Percentiles rank a stretch among this genome's conserved stretches.
phyloP scores from a whole-genome alignment of 1,140 invertebrate genomes.

The Papilio glaucus region DNA sequence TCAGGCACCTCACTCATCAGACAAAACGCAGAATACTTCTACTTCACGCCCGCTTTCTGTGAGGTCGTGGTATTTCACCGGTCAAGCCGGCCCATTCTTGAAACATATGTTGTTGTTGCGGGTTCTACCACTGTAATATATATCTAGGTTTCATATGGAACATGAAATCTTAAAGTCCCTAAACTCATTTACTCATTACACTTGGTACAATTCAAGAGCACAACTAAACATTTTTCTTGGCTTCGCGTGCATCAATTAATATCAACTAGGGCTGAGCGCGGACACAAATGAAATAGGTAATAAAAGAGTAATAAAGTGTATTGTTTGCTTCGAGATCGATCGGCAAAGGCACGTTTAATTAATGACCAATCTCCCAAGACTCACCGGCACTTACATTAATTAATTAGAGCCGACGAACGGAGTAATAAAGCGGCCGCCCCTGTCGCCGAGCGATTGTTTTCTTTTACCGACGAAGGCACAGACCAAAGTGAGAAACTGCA shows the following conservation, averaged over 20 bases:
- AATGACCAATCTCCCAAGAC: slow-evolving; percentile 76
- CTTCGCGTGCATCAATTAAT: slow-evolving; percentile 23
- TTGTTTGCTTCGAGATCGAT: slow-evolving; percentile 75
- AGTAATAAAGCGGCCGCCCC: slow-evolving; percentile 55
- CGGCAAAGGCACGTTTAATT: slow-evolving; percentile 70
- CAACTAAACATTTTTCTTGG: neutral
- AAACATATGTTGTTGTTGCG: too few relatives aligned
- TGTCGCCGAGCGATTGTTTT: slow-evolving; percentile 62
- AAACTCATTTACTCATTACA: neutral
- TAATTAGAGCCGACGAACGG: slow-evolving; percentile 72
- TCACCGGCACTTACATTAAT: slow-evolving; percentile 79
- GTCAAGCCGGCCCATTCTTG: too few relatives aligned
- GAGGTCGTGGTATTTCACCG: too few relatives aligned
- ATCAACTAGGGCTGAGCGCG: slow-evolving; percentile 39
- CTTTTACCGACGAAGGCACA: slow-evolving; percentile 50
- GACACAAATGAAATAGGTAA: slow-evolving; percentile 62
- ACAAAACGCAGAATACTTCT: too few relatives aligned
- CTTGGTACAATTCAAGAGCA: neutral
- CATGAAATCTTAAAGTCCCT: neutral
- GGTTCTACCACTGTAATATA: too few relatives aligned
- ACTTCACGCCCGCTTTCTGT: too few relatives aligned
- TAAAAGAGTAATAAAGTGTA: slow-evolving; percentile 75
- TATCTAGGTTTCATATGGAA: neutral
- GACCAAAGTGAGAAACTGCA: slow-evolving; percentile 22
- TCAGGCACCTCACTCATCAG: too few relatives aligned